Evolutionary conservation across 2,113 vertebrate species (phyloP), one percentile per base, ranked within the genome.

Genomic region (Chascanopsetta lugubris): DNA sequence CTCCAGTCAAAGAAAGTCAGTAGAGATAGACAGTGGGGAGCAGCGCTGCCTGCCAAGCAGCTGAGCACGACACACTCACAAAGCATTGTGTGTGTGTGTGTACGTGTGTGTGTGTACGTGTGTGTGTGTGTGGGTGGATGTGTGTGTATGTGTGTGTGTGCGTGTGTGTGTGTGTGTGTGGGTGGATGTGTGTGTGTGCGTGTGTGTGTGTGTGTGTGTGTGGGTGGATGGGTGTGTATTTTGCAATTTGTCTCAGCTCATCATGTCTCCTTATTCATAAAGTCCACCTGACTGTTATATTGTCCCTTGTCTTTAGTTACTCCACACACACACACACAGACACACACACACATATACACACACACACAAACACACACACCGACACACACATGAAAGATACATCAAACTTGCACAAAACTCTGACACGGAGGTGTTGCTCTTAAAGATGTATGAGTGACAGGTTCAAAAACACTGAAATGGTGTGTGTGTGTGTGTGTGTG

Each of bases 21-120:
- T 57, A 55, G 61, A 67, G 70, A 77, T 74, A 75, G 46, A 71
- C 71, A 8, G 51, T 67, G 67, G 51, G 57, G 63, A 72, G 63
- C 77, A 68, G 72, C 27, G 2, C 78, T 82, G 85, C 83, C 72
- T 88, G 76, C 76, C 80, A 87, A 88, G 61, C 80, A 88, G 82
- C n/a, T 40, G 36, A 68, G 62, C 45, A 68, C 63, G 68, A 62
- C 66, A 69, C 61, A 53, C 27, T 54, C 21, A 9, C 69, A 65
- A 65, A 58, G 69, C 36, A 57, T 9, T 42, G 12, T 43, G 25
- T 61, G 64, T 64, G 36, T 17, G 25, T 50, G 55, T 47, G 38
- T 59, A 22, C 32, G 8, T 46, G 40, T 38, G 27, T 47, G 47
- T 38, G 22, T 5, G 13, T 4, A n/a, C n/a, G n/a, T n/a, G 38